Conservation (phyloP, 2,888 invertebrate species). For the Hydraecia micacea region DNA sequence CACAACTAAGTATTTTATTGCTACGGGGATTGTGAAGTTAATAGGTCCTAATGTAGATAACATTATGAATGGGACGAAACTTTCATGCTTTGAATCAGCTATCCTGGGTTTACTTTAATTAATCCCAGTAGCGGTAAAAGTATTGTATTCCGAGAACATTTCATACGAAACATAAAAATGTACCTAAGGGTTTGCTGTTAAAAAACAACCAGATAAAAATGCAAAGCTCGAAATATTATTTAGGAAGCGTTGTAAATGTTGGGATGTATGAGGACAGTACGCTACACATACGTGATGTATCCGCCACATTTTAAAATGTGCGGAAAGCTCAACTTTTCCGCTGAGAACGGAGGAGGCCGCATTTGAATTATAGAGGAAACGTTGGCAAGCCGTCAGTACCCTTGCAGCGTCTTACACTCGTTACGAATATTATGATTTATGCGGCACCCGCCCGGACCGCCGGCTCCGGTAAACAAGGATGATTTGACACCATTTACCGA, state of each 20-base stretch:
- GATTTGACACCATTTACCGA: slow-evolving; percentile 80
- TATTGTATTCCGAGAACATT: slow-evolving; percentile 25
- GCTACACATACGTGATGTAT: slow-evolving; percentile 63
- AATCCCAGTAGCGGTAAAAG: slow-evolving; percentile 22
- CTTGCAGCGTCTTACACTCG: slow-evolving; percentile 72
- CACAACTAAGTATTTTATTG: slow-evolving; percentile 58
- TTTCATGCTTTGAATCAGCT: slow-evolving; percentile 37
- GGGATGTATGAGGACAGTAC: slow-evolving; percentile 55
- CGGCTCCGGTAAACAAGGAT: slow-evolving; percentile 77
- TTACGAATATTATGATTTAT: slow-evolving; percentile 81
- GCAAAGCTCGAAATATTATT: slow-evolving; percentile 54
- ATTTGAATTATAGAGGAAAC: slow-evolving; percentile 73
- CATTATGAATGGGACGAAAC: slow-evolving; percentile 47
- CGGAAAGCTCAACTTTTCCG: slow-evolving; percentile 69
- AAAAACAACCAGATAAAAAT: slow-evolving; percentile 50
- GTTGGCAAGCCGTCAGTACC: slow-evolving; percentile 65
- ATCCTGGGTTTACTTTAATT: slow-evolving; percentile 25
- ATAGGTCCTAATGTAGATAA: slow-evolving; percentile 40
- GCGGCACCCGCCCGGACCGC: slow-evolving; percentile 64
- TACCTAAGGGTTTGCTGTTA: slow-evolving; percentile 17
- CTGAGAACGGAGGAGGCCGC: slow-evolving; percentile 66
- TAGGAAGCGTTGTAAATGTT: slow-evolving; percentile 49
- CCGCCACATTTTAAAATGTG: slow-evolving; percentile 66
- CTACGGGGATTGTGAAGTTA: slow-evolving; percentile 33
- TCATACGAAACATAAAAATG: slow-evolving; percentile 20